Evolutionary conservation across 2,888 invertebrate genomes (phyloP).

Genomic region (Halictus quadricinctus): DNA sequence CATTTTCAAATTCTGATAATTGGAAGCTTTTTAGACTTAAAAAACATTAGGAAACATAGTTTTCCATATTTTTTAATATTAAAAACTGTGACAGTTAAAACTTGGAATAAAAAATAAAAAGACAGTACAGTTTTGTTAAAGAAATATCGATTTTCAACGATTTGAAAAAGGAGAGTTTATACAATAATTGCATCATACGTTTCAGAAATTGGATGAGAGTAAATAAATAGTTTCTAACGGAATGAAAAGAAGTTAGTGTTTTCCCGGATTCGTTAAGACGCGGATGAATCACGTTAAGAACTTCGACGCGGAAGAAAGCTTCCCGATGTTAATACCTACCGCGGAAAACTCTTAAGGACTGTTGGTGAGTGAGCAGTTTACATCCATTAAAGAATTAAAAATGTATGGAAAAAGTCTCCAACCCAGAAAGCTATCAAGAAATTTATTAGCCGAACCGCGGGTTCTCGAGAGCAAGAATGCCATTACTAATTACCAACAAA

Average conservation of each 20-base stretch:
- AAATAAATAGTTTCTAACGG: no score
- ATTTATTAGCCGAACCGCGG: neutral
- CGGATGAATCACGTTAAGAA: neutral
- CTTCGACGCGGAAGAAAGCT: neutral
- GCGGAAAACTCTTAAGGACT: neutral
- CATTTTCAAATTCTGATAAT: no score
- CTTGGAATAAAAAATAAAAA: no score
- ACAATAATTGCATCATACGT: no score
- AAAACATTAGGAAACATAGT: no score
- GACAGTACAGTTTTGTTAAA: no score
- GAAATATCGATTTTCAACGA: no score
- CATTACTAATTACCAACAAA: neutral
- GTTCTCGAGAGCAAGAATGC: neutral
- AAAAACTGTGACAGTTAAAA: no score
- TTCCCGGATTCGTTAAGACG: neutral
- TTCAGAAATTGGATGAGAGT: no score
- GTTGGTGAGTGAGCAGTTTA: neutral
- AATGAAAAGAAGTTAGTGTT: neutral
- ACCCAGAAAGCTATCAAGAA: neutral
- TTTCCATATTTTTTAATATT: no score
- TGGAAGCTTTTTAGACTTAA: no score
- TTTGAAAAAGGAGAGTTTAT: no score
- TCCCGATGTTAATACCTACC: neutral
- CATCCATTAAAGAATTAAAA: constrained; percentile 10
- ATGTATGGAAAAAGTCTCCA: neutral